These are phyloP conservation scores for Forbesichthys agassizii DNA, from an alignment of 2,113 vertebrate genomes.

Conservation along the genomic window DNA sequence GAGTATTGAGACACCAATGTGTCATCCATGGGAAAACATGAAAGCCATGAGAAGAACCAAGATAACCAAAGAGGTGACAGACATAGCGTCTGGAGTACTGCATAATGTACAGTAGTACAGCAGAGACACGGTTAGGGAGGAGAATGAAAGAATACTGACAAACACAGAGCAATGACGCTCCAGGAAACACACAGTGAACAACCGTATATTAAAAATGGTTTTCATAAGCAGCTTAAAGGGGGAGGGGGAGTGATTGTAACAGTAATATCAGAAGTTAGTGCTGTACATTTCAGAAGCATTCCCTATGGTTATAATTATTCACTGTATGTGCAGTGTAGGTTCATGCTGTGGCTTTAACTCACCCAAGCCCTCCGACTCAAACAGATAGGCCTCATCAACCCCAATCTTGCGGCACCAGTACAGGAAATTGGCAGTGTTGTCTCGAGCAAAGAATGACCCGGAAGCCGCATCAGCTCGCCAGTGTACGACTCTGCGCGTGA, in stretches of 20 bases:
- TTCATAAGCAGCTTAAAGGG: too few species aligned
- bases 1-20: neutral
- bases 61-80: neutral
- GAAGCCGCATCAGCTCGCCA: conserved; percentile 91
- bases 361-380: conserved; percentile 98
- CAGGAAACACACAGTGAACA: neutral
- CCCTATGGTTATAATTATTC: too few species aligned
- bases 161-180: neutral
- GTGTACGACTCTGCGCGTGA: conserved; percentile 84
- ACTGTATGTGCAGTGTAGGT: too few species aligned
- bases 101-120: neutral
- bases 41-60: neutral
- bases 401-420: conserved; percentile 97
- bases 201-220: too few species aligned
- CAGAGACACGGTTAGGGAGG: neutral
- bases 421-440: conserved; percentile 97
- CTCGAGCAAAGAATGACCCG: conserved; percentile 95
- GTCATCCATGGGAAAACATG: neutral
- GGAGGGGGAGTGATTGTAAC: too few species aligned
- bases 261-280: too few species aligned
- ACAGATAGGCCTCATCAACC: conserved; percentile 90
- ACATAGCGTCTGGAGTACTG: neutral
- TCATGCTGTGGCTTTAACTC: conserved; percentile 55
- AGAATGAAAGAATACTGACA: neutral
- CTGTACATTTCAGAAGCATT: too few species aligned